phyloP scores from a whole-genome alignment of 2,888 invertebrate species.

The Polyommatus icarus region DNA sequence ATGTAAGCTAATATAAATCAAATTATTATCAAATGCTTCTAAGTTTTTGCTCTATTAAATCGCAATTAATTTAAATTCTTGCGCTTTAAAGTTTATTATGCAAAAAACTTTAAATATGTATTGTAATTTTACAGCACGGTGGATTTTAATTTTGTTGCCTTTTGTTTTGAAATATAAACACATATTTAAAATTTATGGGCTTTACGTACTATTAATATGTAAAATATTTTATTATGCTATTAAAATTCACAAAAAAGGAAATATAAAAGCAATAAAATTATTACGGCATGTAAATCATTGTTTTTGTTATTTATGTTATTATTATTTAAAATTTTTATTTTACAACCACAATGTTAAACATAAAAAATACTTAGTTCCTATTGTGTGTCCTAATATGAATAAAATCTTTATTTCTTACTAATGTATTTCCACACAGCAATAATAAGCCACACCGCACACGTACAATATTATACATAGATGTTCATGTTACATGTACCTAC shows the following conservation, averaged over 20 bases:
- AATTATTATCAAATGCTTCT: neutral
- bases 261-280: constrained; percentile 3
- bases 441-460: no score
- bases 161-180: constrained; percentile 14
- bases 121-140: neutral
- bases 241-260: constrained; percentile 20
- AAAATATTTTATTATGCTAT: constrained; percentile 13
- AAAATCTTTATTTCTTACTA: neutral
- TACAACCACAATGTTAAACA: neutral
- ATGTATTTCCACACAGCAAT: neutral
- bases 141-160: neutral
- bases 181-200: neutral
- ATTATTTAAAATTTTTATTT: constrained; percentile 8
- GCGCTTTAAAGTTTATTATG: neutral
- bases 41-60: neutral
- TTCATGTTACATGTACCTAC: no score
- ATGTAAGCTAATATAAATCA: neutral
- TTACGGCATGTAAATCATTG: constrained; percentile 12
- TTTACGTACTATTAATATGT: neutral
- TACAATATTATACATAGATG: no score
- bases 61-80: constrained; percentile 1
- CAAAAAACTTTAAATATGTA: neutral
- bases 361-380: neutral
- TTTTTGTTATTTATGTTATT: constrained; percentile 13
- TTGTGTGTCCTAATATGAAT: neutral